Evolutionary conservation across 30 jellyfish, hydroid and myxozoan species (phyloP).

Genomic region (Chironex yamaguchii): DNA sequence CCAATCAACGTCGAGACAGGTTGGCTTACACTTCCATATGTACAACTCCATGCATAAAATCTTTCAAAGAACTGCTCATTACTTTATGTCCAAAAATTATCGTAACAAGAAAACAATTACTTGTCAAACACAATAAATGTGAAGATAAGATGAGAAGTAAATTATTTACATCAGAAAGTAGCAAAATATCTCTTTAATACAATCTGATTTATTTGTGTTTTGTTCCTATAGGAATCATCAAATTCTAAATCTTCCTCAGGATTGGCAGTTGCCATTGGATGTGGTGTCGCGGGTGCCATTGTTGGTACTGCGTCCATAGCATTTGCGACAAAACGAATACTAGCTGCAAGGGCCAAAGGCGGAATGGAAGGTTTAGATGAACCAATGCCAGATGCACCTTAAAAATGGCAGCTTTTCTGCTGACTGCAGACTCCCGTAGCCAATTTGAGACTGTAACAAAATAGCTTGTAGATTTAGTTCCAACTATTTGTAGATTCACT

Average conservation of each 20-base stretch:
- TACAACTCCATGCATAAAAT: too few relatives aligned
- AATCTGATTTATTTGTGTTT: neutral
- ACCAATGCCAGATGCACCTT: constrained; percentile 95
- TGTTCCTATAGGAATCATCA: constrained; percentile 25
- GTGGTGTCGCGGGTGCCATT: constrained; percentile 97
- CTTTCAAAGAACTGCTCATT: too few relatives aligned
- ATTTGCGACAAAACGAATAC: constrained; percentile 89
- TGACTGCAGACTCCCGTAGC: too few relatives aligned
- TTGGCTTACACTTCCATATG: too few relatives aligned
- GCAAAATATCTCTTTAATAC: neutral
- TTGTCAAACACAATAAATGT: too few relatives aligned
- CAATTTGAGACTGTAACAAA: too few relatives aligned
- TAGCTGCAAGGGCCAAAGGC: constrained; percentile 87
- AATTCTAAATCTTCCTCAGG: constrained; percentile 88
- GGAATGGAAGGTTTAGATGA: constrained; percentile 85
- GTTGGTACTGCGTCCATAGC: constrained; percentile 98
- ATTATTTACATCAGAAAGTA: neutral
- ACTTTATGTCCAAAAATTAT: too few relatives aligned
- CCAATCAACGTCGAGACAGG: too few relatives aligned
- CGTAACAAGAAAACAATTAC: too few relatives aligned
- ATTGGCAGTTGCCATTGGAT: constrained; percentile 95
- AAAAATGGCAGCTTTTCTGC: too few relatives aligned
- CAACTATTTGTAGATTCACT: too few relatives aligned
- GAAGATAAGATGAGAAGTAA: neutral
- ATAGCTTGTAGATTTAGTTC: too few relatives aligned